Base-by-base conservation (phyloP, 2,113 vertebrate genomes). In the Pelobates fuscus region DNA sequence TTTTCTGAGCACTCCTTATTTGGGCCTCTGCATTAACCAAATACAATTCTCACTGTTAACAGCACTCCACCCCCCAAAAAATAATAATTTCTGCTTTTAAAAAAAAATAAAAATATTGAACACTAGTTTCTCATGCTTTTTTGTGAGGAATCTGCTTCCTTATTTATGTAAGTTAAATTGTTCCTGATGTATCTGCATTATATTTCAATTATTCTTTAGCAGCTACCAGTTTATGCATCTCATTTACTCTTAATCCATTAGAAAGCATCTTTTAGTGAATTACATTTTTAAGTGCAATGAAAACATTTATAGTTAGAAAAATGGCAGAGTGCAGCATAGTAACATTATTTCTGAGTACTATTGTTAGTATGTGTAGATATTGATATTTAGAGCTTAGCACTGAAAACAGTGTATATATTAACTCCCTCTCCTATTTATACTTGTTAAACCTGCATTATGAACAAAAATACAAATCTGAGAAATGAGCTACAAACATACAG, bases 231-330 rank as follows among this genome's bases (percentile, higher is more conserved):
- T 23, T 61, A 68, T 49, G 55, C 41, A 68, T 77, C 73, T 68
- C 64, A 77, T 68, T 77, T 61, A 61, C 27, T 26, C 65, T 6
- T 61, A 77, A 77, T 68, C 65, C 73, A 77, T 68, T 77, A 67
- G 41, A 77, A 75, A 61, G 44, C 65, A 37, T 65, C 73, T 61
- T 77, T 77, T 61, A 68, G 64, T 46, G 55, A 25, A 77, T 61
- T 67, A 61, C 65, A 77, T 68, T 77, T 77, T 61, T 77, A 66
- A 77, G 43, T 77, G 57, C 29, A 68, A 68, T 68, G 57, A 67
- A 75, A 75, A 75, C 64, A 67, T 75, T 75, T 75, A 58, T 67
- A 46, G 63, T 29, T 67, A 59, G 60, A 75, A 75, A 75, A 75
- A 75, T 67, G 54, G 37, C 43, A 77, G 30, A 60, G 73, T 26